Evolutionary conservation across 2,888 invertebrate genomes (phyloP).

Genomic region (Tricholauxania praeusta): DNA sequence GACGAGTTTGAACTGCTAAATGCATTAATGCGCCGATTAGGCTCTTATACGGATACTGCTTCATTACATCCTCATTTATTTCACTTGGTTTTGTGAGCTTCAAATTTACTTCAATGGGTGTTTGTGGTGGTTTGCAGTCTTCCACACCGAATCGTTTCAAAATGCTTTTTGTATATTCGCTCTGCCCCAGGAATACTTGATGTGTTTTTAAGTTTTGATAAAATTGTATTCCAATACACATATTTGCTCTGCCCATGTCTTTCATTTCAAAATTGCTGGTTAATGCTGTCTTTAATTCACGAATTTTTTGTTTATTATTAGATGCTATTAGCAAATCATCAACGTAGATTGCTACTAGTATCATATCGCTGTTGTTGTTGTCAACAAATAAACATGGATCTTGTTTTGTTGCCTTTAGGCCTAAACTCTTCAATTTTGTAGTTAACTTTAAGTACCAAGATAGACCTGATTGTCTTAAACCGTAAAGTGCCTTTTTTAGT

Average conservation of each 20-base stretch:
- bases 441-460: constrained; percentile 40
- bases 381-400: constrained; percentile 44
- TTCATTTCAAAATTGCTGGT: constrained; percentile 44
- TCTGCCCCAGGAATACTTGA: background rate
- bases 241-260: constrained; percentile 42
- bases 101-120: constrained; percentile 17
- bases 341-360: constrained; percentile 44
- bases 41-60: constrained; percentile 18
- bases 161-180: constrained; percentile 25
- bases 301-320: constrained; percentile 37
- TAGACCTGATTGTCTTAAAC: constrained; percentile 43
- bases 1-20: constrained; percentile 18
- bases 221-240: constrained; percentile 43
- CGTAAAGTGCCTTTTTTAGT: constrained; percentile 41
- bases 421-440: constrained; percentile 37
- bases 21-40: constrained; percentile 21
- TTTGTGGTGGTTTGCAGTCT: constrained; percentile 14
- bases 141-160: constrained; percentile 22
- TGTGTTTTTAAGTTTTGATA: constrained; percentile 30
- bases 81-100: constrained; percentile 4
- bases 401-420: constrained; percentile 31
- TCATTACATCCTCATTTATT: background rate
- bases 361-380: constrained; percentile 34
- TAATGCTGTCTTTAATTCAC: constrained; percentile 34
- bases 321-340: constrained; percentile 46